Conservation (phyloP, 2,797 vertebrate species). For the Xenentodon cancila region DNA sequence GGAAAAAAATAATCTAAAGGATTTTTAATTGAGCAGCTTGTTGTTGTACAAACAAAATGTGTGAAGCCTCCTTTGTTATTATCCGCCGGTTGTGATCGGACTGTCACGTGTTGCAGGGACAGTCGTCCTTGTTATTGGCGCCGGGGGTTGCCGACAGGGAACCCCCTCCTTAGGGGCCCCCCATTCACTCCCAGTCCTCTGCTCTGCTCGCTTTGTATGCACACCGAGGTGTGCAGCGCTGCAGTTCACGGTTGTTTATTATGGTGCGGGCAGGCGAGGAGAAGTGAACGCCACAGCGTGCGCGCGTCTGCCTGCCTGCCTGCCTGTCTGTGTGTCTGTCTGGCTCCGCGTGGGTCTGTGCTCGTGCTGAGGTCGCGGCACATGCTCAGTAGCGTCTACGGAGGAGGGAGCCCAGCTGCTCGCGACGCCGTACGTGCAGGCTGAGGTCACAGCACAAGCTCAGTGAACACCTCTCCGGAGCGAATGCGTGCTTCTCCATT, state of each 20-base stretch:
- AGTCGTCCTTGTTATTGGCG: slow-evolving; percentile 54
- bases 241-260: slow-evolving; percentile 87
- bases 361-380: slow-evolving; percentile 89
- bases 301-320: slow-evolving; percentile 44
- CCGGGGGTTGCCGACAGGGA: slow-evolving; percentile 62
- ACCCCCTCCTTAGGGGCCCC: slow-evolving; percentile 57
- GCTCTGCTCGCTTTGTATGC: slow-evolving; percentile 82
- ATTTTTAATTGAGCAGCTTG: not conserved
- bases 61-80: not conserved
- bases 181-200: slow-evolving; percentile 40
- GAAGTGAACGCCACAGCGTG: slow-evolving; percentile 84
- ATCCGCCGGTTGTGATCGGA: slow-evolving; percentile 2
- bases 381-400: slow-evolving; percentile 95
- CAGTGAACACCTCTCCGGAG: slow-evolving; percentile 88
- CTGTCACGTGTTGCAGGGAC: slow-evolving; percentile 52
- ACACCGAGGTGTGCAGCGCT: slow-evolving; percentile 75
- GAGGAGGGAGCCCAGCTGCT: slow-evolving; percentile 89
- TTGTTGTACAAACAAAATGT: not conserved
- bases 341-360: not conserved
- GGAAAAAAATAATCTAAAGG: not conserved
- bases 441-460: slow-evolving; percentile 99
- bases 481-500: slow-evolving; percentile 97
- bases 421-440: slow-evolving; percentile 88
- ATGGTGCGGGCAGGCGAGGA: slow-evolving; percentile 84
- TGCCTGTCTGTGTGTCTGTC: no score